These are phyloP conservation scores for Ginglymostoma cirratum DNA, from an alignment of 2,113 vertebrate genomes.

Conservation along the genomic window DNA sequence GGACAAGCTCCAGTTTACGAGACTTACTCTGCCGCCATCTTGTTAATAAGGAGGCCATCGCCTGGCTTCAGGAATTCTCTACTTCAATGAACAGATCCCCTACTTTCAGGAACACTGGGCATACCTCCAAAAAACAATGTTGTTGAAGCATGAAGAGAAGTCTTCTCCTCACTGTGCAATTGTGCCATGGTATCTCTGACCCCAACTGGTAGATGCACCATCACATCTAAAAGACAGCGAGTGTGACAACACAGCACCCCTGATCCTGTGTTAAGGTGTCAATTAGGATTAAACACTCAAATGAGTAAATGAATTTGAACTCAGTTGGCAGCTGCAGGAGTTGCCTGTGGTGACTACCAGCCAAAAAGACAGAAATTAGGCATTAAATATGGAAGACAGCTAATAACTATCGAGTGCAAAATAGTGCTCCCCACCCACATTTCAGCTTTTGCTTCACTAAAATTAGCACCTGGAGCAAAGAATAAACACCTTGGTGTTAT, in stretches of 20 bases:
- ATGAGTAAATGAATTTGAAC: background rate
- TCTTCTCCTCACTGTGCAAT: background rate
- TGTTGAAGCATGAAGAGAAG: background rate
- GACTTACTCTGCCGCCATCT: too few relatives aligned
- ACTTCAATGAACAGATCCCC: background rate
- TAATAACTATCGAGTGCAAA: background rate
- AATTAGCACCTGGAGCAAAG: background rate
- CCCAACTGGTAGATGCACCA: too few relatives aligned
- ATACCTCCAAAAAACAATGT: background rate
- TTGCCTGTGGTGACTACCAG: background rate
- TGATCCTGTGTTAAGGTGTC: background rate
- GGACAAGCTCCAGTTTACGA: too few relatives aligned
- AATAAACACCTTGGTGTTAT: background rate
- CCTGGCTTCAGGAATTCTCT: too few relatives aligned
- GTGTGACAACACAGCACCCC: background rate
- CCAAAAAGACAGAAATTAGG: background rate
- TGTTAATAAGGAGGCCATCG: too few relatives aligned
- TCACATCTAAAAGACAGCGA: slow-evolving; percentile 1
- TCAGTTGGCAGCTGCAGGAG: background rate
- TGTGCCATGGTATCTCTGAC: background rate
- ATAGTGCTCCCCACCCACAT: background rate
- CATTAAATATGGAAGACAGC: background rate
- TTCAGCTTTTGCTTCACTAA: background rate
- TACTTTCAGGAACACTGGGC: background rate
- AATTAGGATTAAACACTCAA: background rate